Conservation (phyloP, 2,797 vertebrate species). For the Liasis olivaceus region DNA sequence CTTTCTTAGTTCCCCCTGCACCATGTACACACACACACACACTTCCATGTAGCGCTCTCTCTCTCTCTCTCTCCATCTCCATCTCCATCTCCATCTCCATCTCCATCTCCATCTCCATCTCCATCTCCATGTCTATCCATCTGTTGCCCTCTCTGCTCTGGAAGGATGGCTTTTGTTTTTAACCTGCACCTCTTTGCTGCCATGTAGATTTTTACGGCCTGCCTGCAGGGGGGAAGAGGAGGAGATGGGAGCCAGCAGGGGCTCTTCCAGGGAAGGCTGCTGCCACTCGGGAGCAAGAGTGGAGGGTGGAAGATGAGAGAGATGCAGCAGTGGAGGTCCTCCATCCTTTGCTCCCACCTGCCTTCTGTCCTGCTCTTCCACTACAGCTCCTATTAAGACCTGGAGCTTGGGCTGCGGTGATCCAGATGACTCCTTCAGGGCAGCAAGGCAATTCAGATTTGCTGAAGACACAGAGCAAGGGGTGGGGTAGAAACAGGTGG, state of each 20-base stretch:
- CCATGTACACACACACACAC: neutral
- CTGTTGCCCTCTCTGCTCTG: neutral
- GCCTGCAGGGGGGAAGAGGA: neutral
- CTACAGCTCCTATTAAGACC: neutral
- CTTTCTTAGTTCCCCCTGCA: too few species aligned
- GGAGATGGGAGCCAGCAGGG: neutral
- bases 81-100: neutral
- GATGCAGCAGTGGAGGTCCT: neutral
- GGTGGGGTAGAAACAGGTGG: neutral
- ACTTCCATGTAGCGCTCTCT: neutral
- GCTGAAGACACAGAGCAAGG: neutral
- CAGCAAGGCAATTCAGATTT: neutral
- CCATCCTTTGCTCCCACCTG: neutral
- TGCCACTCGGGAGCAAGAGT: neutral
- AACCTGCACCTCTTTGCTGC: neutral
- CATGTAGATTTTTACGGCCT: neutral
- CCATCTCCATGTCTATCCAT: neutral
- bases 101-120: neutral
- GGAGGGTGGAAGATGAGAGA: neutral
- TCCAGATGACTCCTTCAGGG: neutral
- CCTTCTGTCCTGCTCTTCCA: neutral
- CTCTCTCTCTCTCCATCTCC: neutral
- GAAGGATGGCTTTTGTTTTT: neutral
- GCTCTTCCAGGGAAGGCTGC: neutral
- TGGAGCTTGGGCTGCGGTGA: neutral